Evolutionary conservation across 2,113 vertebrate species (phyloP), one percentile per base, ranked within the genome.

Genomic region (Phylloscopus whistleri): DNA sequence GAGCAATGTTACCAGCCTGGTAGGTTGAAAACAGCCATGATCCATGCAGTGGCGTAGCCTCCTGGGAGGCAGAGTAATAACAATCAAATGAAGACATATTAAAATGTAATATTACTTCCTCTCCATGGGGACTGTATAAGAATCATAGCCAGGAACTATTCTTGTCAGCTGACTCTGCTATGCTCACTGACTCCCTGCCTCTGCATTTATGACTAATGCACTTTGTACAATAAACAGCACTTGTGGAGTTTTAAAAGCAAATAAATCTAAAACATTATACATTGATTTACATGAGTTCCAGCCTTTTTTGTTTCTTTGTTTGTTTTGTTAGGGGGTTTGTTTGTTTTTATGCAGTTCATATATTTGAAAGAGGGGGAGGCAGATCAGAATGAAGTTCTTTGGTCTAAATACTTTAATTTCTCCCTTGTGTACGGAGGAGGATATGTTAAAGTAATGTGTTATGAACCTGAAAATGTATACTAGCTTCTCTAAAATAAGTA

Each of bases 101-200:
- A 97, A 95, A 95, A 96, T 96, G 94, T 93, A 94, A 95, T 95
- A 94, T 95, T 95, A 95, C 97, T 97, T 97, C 94, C 89, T 96
- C 83, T 97, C 95, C 46, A 20, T 66, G 73, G 96, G 95, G 95
- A 97, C 94, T 83, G 41, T 82, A 70, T 87, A 49, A 95, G 95
- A 97, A 84, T 84, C 94, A 95, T 95, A 96, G 96, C 97, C 97
- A 96, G 97, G 92, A 96, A 89, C 94, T 94, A 8, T 73, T 90
- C 95, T 77, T 93, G 94, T 96, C 96, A 94, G 85, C 91, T 96
- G 78, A 85, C 92, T 95, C 82, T 87, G 41, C 85, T 91, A 80
- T 17, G 9, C 58, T 96, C 79, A 75, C 81, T 68, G 93, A 76
- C 86, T 97, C 93, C 85, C 73, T 96, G 83, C 82, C 63, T 95